Evolutionary conservation across 2,888 invertebrate genomes (phyloP), one percentile per base, ranked within the genome.

Genomic region (Agrotis ipsilon): DNA sequence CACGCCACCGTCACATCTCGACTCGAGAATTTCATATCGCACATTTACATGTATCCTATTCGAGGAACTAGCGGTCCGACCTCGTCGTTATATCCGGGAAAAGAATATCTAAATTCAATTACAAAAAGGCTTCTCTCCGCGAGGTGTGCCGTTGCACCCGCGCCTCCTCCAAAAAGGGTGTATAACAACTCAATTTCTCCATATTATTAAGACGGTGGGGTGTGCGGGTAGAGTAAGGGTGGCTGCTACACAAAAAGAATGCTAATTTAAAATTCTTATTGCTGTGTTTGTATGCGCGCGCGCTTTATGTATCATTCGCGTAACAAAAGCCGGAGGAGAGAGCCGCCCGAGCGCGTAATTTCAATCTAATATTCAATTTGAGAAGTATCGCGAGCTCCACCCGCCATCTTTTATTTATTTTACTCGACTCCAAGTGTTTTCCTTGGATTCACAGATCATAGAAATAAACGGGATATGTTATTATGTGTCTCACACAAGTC

Each of bases 261-360:
- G 96, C 96, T 95, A 96, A 96, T 96, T 96, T 96, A 94, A 96
- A 95, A 96, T 95, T 95, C 94, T 93, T 95, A 95, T 95, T 95
- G 92, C 93, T 90, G 89, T 93, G 94, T 94, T 93, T 92, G 93
- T 95, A 94, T 95, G 96, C 96, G 95, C 95, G 92, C 92, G 94
- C 94, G 95, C 94, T 92, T 92, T 95, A 94, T 94, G 93, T 95
- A 94, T 94, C 94, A 93, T 91, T 93, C 93, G 89, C 90, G 93
- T 92, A 94, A 96, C 94, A 95, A 95, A 93, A 92, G 92, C 88
- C 90, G 92, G 91, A 92, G 92, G 92, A 93, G 92, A 91, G 92
- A 92, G 89, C 92, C 94, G 92, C 92, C 91, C 92, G 93, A 93
- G 94, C 94, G 94, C 92, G 94, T 96, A 95, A 96, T 95, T 96